phyloP scores from a whole-genome alignment of 2,888 invertebrate genomes.

The Himalopsyche kuldschensis region DNA sequence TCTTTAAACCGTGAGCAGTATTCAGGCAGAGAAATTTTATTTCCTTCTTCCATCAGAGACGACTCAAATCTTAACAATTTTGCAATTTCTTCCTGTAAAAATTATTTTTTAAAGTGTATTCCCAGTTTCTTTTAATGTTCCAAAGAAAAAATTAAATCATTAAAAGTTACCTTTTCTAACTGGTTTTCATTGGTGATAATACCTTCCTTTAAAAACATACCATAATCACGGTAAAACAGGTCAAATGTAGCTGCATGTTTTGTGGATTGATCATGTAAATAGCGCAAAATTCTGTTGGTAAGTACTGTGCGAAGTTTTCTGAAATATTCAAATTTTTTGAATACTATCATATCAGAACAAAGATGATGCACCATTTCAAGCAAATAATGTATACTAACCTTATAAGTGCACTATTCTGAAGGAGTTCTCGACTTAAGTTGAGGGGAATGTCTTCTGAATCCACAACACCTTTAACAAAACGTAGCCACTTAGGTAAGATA shows the following conservation, averaged over 20 bases:
- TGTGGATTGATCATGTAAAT: conserved; percentile 79
- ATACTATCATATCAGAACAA: conserved; percentile 5
- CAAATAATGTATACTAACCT: conserved; percentile 56
- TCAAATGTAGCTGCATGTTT: conserved; percentile 82
- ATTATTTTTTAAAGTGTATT: neutral
- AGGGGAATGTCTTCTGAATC: conserved; percentile 98
- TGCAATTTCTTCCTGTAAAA: conserved; percentile 79
- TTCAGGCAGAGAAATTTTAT: conserved; percentile 76
- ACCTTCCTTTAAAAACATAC: conserved; percentile 92
- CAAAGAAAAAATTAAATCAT: neutral
- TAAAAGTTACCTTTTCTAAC: conserved; percentile 70
- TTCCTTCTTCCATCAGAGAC: conserved; percentile 71
- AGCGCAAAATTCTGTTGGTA: conserved; percentile 80
- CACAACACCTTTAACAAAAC: conserved; percentile 96
- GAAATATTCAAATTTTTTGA: conserved; percentile 39
- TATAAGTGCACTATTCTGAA: conserved; percentile 92
- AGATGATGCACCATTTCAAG: neutral
- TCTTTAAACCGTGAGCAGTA: conserved; percentile 78
- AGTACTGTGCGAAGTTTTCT: conserved; percentile 84
- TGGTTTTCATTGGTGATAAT: conserved; percentile 84
- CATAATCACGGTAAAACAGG: conserved; percentile 89
- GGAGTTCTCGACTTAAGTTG: conserved; percentile 91
- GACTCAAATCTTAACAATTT: conserved; percentile 92
- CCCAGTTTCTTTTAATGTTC: neutral
- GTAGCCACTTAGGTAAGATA: conserved; percentile 90